phyloP scores from a whole-genome alignment of 2,113 vertebrate species.

The Physeter macrocephalus region DNA sequence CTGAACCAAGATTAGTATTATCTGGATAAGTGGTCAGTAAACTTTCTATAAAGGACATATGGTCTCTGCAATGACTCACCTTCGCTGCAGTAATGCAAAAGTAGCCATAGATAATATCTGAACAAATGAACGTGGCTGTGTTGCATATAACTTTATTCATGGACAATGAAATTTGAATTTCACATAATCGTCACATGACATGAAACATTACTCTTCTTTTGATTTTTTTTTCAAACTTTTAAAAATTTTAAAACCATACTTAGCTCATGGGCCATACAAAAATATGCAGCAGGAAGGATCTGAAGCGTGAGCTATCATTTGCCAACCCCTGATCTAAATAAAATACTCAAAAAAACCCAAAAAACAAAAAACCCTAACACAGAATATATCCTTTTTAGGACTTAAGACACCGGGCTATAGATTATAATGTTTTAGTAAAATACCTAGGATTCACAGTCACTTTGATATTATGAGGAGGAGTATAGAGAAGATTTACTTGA shows the following conservation, averaged over 20 bases:
- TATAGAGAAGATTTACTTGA: background rate
- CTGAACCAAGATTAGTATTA: background rate
- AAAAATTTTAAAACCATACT: background rate
- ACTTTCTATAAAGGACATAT: background rate
- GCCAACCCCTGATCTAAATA: background rate
- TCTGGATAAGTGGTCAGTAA: background rate
- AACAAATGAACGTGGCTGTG: background rate
- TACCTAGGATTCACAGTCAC: background rate
- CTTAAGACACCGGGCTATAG: background rate
- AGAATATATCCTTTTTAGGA: background rate
- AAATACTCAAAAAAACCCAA: background rate
- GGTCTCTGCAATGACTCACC: background rate
- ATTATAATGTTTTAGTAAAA: slow-evolving; percentile 6
- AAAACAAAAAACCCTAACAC: background rate
- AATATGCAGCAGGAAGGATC: background rate
- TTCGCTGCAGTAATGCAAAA: background rate
- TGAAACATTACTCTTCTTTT: background rate
- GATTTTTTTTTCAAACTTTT: background rate
- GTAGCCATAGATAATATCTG: background rate
- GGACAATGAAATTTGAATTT: background rate
- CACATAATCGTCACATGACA: background rate
- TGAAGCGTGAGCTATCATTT: background rate
- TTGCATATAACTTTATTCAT: background rate
- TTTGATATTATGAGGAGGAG: background rate
- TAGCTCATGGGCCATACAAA: background rate